These are phyloP conservation scores for Parauchenoglanis punctatus DNA, from an alignment of 2,797 vertebrate genomes.

Conservation along the genomic window DNA sequence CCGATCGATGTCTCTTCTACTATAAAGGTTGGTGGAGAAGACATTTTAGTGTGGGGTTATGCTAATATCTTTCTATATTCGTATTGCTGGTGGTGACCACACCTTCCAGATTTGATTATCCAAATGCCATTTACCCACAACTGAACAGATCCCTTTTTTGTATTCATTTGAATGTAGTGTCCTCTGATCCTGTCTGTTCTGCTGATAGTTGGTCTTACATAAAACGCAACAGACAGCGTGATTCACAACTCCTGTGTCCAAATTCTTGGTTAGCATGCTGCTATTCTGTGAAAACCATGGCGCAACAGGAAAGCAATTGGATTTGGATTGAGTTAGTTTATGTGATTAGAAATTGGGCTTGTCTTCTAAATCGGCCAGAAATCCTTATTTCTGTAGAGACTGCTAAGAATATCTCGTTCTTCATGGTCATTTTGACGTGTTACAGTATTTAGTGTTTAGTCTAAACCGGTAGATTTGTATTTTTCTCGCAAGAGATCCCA, in stretches of 20 bases:
- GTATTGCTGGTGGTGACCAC: background rate
- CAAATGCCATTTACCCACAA: conserved; percentile 9
- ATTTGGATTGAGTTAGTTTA: background rate
- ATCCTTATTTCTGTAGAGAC: background rate
- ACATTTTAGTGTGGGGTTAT: conserved; percentile 7
- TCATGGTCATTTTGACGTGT: background rate
- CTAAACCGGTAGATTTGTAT: background rate
- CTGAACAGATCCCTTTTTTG: conserved; percentile 18
- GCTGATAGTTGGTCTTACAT: conserved; percentile 29
- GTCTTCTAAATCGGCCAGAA: background rate
- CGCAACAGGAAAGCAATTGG: background rate
- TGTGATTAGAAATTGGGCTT: background rate
- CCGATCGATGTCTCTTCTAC: conserved; percentile 93
- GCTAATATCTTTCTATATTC: conserved; percentile 1
- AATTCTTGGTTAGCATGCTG: background rate
- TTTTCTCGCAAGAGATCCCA: background rate
- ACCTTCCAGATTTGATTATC: conserved; percentile 34
- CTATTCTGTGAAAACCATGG: background rate
- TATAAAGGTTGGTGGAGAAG: conserved; percentile 84
- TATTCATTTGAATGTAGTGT: conserved; percentile 35
- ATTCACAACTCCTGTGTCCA: conserved; percentile 9
- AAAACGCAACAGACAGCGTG: conserved; percentile 27
- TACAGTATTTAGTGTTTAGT: background rate
- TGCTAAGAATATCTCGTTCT: background rate
- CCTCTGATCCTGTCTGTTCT: background rate